Percentiles rank a stretch among this genome's conserved stretches.
phyloP scores from a whole-genome alignment of 2,797 vertebrate species.

The Spheniscus humboldti region DNA sequence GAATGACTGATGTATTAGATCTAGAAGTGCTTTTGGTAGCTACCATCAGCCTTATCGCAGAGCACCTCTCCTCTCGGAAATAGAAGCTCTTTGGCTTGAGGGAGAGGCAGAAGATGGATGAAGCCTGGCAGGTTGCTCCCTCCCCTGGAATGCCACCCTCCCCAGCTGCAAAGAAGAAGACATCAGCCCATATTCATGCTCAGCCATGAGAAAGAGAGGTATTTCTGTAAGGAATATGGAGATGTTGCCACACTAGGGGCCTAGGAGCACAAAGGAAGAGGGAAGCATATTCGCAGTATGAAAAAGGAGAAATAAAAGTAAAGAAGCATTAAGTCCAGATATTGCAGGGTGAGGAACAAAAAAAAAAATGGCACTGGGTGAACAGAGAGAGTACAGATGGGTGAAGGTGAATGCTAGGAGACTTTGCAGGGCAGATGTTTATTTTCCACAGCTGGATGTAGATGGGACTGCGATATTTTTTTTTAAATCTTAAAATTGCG shows the following conservation, averaged over 20 bases:
- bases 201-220: background rate
- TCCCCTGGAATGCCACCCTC: background rate
- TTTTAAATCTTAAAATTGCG: background rate
- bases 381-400: background rate
- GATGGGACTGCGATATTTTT: background rate
- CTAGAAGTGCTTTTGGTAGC: background rate
- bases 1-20: background rate
- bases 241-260: background rate
- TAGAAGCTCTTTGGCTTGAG: background rate
- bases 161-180: background rate
- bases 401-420: background rate
- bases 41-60: background rate
- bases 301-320: background rate
- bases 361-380: background rate
- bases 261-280: background rate
- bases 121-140: background rate
- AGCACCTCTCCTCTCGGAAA: background rate
- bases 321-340: background rate
- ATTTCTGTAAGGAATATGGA: background rate
- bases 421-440: background rate
- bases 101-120: background rate
- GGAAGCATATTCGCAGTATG: background rate
- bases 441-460: background rate
- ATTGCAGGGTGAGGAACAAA: background rate
- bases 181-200: background rate